phyloP scores from a whole-genome alignment of 1,140 invertebrate species.

The Cotesia glomerata region DNA sequence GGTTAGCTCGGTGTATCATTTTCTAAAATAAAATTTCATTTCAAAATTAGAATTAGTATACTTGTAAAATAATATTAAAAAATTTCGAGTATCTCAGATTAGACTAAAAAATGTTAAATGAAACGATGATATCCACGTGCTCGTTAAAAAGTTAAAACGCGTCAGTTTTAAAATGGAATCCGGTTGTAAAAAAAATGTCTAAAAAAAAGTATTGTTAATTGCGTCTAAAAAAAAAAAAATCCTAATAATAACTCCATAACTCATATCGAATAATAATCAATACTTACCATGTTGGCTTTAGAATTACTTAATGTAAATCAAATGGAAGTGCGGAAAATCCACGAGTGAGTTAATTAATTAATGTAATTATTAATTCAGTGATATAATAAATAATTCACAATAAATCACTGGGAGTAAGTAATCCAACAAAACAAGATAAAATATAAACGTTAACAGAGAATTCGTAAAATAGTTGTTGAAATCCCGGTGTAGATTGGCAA shows the following conservation, averaged over 20 bases:
- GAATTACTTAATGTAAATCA: background rate
- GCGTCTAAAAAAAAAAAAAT: background rate
- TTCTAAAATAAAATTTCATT: too few species aligned
- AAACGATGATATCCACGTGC: background rate
- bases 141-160: background rate
- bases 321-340: background rate
- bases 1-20: too few species aligned
- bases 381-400: too few species aligned
- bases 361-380: too few species aligned
- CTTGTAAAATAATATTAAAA: background rate
- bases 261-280: background rate
- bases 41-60: too few species aligned
- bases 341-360: too few species aligned
- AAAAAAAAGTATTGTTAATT: background rate
- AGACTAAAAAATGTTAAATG: background rate
- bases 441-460: too few species aligned
- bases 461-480: too few species aligned
- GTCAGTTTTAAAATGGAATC: background rate
- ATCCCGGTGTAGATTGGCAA: too few species aligned
- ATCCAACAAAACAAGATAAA: too few species aligned
- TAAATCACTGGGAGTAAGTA: too few species aligned
- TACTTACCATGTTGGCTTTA: slow-evolving; percentile 7
- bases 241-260: background rate
- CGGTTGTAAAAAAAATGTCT: background rate
- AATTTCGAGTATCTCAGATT: background rate